These are phyloP conservation scores for Hydractinia symbiolongicarpus DNA, from an alignment of 30 jellyfish, hydroid and myxozoan genomes.

Conservation along the genomic window DNA sequence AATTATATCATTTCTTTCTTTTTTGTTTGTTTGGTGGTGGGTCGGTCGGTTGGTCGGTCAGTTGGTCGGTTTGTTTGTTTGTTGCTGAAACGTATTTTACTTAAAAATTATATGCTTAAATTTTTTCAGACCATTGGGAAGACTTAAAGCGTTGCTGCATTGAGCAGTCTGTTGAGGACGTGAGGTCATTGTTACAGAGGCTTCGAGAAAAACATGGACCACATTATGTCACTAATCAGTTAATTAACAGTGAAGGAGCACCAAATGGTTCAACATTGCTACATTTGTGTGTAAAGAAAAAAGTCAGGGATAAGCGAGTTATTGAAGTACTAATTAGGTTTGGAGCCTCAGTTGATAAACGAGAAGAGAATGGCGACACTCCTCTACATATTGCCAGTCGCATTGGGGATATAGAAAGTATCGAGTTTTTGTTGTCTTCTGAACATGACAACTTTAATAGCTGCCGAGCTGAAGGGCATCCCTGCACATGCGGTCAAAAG, in stretches of 20 bases:
- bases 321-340: not conserved
- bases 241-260: not conserved
- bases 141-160: no score
- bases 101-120: no score
- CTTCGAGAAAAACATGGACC: no score
- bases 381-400: not conserved
- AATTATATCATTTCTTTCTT: no score
- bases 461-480: not conserved
- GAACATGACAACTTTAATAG: not conserved
- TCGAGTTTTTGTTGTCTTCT: not conserved
- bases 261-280: not conserved
- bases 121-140: no score
- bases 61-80: no score
- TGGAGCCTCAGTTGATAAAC: not conserved
- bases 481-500: not conserved
- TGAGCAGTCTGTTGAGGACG: not conserved
- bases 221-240: not conserved
- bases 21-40: no score
- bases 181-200: not conserved
- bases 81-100: no score
- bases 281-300: not conserved
- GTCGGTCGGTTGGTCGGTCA: no score
- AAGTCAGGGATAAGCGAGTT: not conserved
- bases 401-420: not conserved
- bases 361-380: constrained; percentile 5